Conservation (phyloP, 2,113 vertebrate genomes). For the Paratilapia polleni region DNA sequence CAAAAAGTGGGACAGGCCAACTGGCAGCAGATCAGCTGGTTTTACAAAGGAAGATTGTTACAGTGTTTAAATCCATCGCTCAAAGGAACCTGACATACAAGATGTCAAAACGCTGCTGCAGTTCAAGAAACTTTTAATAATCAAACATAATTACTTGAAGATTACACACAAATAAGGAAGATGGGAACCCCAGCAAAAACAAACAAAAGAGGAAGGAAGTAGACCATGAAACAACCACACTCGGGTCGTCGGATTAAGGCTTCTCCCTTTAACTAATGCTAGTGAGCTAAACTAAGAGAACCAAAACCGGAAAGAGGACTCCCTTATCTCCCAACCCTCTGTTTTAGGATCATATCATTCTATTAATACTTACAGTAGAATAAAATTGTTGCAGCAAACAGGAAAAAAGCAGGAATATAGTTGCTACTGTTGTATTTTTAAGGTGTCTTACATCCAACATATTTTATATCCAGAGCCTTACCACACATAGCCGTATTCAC, state of each 20-base stretch:
- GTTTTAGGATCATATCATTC: not conserved
- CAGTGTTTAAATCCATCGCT: not conserved
- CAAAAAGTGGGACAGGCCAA: too few species aligned
- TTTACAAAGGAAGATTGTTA: not conserved
- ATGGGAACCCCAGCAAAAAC: not conserved
- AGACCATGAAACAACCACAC: not conserved
- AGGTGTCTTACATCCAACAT: too few species aligned
- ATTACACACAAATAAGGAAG: not conserved
- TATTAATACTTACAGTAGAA: not conserved
- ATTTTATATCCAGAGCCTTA: too few species aligned
- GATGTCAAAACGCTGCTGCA: not conserved
- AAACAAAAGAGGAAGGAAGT: too few species aligned
- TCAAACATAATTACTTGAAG: not conserved
- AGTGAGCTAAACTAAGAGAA: not conserved
- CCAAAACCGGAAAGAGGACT: not conserved
- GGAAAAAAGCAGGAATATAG: not conserved
- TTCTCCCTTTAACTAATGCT: not conserved
- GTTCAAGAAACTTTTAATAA: not conserved
- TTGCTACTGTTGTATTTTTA: not conserved
- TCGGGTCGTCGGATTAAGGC: not conserved
- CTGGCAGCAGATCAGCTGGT: not conserved
- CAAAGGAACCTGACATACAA: not conserved
- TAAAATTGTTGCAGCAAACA: not conserved
- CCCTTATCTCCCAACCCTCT: not conserved
- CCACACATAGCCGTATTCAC: not conserved